Evolutionary conservation across 1,140 invertebrate genomes (phyloP).

Genomic region (Lepidurus packardi): DNA sequence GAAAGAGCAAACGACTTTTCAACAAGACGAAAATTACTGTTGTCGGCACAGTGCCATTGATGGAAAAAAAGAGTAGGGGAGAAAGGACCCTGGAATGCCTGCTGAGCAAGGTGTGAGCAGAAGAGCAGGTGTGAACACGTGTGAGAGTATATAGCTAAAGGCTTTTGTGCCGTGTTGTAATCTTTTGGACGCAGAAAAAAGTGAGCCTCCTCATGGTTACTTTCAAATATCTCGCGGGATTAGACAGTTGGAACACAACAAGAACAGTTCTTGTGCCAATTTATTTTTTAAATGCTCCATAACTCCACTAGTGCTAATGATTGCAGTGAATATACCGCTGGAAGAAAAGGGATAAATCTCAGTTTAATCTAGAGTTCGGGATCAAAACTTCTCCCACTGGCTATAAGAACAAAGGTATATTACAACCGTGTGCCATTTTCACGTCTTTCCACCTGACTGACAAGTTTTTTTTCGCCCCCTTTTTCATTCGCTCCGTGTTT

Average conservation of each 20-base stretch:
- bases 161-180: not conserved
- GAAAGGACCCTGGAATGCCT: not conserved
- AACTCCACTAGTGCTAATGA: no score
- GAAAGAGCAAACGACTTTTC: not conserved
- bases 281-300: no score
- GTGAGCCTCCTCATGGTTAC: not conserved
- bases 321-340: not conserved
- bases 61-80: not conserved
- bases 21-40: conserved; percentile 20
- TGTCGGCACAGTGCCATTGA: not conserved
- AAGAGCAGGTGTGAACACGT: conserved; percentile 16
- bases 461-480: no score
- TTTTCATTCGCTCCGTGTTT: no score
- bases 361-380: not conserved
- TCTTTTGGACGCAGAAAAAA: not conserved
- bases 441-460: not conserved
- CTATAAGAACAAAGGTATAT: not conserved
- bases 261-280: no score
- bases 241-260: no score
- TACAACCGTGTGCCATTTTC: not conserved
- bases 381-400: not conserved
- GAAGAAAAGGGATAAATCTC: not conserved
- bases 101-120: not conserved
- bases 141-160: not conserved
- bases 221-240: not conserved